A percentile compares a stretch with the other conserved stretches of the same genome.
Conservation (phyloP, 2,797 vertebrate species). For the Phataginus tetradactyla region DNA sequence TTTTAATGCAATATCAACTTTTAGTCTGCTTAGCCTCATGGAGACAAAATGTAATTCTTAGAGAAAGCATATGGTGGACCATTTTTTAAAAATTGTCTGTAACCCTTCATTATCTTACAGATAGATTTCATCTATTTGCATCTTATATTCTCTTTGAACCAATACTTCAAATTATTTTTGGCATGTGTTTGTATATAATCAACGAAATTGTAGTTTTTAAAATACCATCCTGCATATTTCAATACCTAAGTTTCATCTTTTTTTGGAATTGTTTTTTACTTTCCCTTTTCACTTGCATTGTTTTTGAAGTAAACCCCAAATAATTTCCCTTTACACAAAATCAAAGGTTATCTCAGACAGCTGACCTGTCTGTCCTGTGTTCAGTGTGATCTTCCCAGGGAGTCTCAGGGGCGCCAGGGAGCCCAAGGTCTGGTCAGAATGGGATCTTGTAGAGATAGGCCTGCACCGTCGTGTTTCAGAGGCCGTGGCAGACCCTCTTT, state of each 20-base stretch:
- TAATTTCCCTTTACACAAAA: neutral
- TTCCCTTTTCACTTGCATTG: neutral
- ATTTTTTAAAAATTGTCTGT: neutral
- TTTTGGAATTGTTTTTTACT: neutral
- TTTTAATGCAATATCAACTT: neutral
- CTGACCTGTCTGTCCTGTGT: neutral
- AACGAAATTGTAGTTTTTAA: neutral
- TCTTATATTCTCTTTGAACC: neutral
- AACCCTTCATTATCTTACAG: neutral
- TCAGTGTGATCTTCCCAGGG: neutral
- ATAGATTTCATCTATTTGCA: neutral
- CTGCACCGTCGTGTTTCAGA: neutral
- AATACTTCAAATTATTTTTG: neutral
- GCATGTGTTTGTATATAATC: neutral
- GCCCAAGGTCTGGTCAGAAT: neutral
- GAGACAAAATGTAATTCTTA: neutral
- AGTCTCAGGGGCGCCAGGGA: neutral
- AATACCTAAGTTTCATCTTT: neutral
- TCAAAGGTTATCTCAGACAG: neutral
- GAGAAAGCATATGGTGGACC: neutral
- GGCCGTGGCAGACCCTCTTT: neutral
- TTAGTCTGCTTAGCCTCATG: neutral
- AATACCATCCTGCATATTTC: neutral
- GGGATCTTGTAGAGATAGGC: neutral
- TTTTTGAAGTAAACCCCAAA: constrained; percentile 17